phyloP scores from a whole-genome alignment of 2,888 invertebrate genomes.

The Drosophila algonquin region DNA sequence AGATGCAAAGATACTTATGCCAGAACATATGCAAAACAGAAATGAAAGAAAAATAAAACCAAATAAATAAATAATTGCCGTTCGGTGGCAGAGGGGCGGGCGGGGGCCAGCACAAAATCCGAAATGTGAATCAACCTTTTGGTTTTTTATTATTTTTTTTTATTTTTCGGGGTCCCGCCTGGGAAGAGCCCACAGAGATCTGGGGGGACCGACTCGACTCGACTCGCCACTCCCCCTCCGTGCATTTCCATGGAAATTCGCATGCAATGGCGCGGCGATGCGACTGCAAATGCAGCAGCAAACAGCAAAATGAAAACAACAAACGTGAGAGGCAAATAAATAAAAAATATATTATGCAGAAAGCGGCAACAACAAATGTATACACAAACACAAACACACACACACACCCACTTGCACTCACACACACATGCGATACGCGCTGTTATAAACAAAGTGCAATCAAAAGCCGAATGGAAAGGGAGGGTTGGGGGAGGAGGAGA shows the following conservation, averaged over 20 bases:
- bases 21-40: slow-evolving; percentile 8
- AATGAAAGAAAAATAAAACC: not conserved
- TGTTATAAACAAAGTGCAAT: slow-evolving; percentile 61
- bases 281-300: slow-evolving; percentile 60
- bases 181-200: not conserved
- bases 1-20: slow-evolving; percentile 5
- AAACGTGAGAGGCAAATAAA: slow-evolving; percentile 49
- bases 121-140: slow-evolving; percentile 62
- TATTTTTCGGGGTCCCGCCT: slow-evolving; percentile 16
- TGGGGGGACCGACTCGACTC: not conserved
- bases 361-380: slow-evolving; percentile 24
- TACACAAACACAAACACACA: slow-evolving; percentile 7
- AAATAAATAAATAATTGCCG: slow-evolving; percentile 48
- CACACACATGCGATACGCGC: slow-evolving; percentile 27
- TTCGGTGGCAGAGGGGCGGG: not conserved
- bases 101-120: not conserved
- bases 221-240: slow-evolving; percentile 12
- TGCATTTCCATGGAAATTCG: slow-evolving; percentile 61
- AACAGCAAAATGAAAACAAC: slow-evolving; percentile 36
- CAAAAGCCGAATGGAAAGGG: slow-evolving; percentile 40
- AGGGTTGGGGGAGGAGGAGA: not conserved
- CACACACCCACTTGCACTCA: slow-evolving; percentile 1
- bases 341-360: slow-evolving; percentile 38
- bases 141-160: too few relatives aligned
- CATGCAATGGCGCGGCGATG: slow-evolving; percentile 55